Percentiles rank a stretch among this genome's conserved stretches.
Evolutionary conservation across 2,888 invertebrate genomes (phyloP).

Genomic region (Chrysolina oricalcia): DNA sequence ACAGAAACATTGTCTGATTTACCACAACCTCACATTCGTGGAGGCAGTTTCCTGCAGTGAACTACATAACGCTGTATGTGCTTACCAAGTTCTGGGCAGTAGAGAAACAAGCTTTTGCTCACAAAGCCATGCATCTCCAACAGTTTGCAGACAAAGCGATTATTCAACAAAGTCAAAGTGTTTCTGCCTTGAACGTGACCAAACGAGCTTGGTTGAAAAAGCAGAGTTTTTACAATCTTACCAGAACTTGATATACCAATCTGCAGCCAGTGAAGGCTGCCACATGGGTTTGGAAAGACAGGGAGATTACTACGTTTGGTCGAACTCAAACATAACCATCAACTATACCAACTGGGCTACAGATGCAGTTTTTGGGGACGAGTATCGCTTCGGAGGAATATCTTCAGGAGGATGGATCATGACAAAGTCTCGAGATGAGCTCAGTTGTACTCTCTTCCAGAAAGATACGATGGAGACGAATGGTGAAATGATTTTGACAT

Average conservation of each 20-base stretch:
- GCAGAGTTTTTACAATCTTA: conserved; percentile 58
- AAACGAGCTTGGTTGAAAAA: conserved; percentile 24
- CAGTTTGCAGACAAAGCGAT: conserved; percentile 54
- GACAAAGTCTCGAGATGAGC: conserved; percentile 31
- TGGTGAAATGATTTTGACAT: conserved; percentile 35
- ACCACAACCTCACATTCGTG: conserved; percentile 50
- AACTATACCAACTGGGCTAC: conserved; percentile 55
- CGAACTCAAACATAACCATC: conserved; percentile 39
- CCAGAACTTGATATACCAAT: conserved; percentile 57
- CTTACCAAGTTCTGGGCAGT: conserved; percentile 50
- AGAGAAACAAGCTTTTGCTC: conserved; percentile 52
- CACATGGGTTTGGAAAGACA: conserved; percentile 54
- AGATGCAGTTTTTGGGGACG: conserved; percentile 43
- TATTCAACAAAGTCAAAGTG: conserved; percentile 57
- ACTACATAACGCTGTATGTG: conserved; percentile 55
- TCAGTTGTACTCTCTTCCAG: conserved; percentile 49
- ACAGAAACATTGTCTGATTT: conserved; percentile 59
- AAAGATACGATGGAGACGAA: conserved; percentile 18
- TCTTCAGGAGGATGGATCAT: conserved; percentile 53
- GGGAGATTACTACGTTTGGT: conserved; percentile 51
- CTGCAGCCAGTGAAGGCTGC: conserved; percentile 51
- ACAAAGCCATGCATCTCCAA: conserved; percentile 38
- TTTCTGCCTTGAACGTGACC: conserved; percentile 54
- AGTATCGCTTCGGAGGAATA: conserved; percentile 47
- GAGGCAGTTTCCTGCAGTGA: conserved; percentile 58